A percentile compares a stretch with the other conserved stretches of the same genome.
Conservation (phyloP, 2,113 vertebrate genomes). For the Burhinus oedicnemus region DNA sequence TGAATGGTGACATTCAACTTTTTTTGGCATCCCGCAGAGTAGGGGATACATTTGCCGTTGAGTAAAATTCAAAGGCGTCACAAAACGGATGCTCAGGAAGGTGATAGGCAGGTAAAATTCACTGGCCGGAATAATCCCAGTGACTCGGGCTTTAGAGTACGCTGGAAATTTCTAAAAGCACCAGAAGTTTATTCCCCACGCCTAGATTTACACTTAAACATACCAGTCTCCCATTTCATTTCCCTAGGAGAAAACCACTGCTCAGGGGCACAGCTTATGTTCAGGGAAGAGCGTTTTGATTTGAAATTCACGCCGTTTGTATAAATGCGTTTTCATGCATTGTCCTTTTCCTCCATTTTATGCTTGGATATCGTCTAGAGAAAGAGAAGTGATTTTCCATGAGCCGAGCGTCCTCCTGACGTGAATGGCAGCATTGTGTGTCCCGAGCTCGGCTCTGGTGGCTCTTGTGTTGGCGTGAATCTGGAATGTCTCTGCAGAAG, state of each 20-base stretch:
- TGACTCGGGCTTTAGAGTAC: not conserved
- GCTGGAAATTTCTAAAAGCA: not conserved
- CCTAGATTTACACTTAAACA: not conserved
- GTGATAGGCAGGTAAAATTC: not conserved
- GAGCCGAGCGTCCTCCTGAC: not conserved
- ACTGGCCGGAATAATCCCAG: not conserved
- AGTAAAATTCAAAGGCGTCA: fast-evolving
- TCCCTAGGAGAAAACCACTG: fast-evolving
- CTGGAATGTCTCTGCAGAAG: slow-evolving; percentile 11
- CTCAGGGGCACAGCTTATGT: fast-evolving
- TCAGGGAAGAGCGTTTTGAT: not conserved
- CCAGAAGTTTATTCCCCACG: fast-evolving
- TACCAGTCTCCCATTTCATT: fast-evolving
- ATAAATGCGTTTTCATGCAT: fast-evolving
- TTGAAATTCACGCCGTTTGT: fast-evolving
- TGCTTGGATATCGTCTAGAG: not conserved
- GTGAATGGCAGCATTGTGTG: slow-evolving; percentile 44
- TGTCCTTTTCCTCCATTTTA: not conserved
- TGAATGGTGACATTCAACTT: not conserved
- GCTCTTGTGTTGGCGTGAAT: not conserved
- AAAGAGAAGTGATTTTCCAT: not conserved
- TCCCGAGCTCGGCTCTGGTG: not conserved
- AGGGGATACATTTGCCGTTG: fast-evolving
- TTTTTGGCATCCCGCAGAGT: fast-evolving
- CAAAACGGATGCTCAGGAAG: not conserved